A percentile compares a stretch with the other conserved stretches of the same genome.
These are phyloP conservation scores for Galaxea fascicularis DNA, from an alignment of 92 coral and sea anemone species.

Conservation along the genomic window DNA sequence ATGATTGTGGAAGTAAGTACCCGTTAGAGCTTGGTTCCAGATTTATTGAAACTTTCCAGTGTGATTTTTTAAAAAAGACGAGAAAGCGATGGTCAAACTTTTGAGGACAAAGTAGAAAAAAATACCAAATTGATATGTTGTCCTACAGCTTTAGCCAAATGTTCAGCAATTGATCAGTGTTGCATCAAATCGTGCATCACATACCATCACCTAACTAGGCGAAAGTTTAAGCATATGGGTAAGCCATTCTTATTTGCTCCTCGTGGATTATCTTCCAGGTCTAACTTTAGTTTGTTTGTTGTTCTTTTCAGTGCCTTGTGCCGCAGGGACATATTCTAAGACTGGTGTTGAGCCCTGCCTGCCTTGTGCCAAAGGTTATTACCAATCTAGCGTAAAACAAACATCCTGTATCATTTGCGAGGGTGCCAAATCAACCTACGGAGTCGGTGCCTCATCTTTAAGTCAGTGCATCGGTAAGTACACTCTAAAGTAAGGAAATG, in stretches of 20 bases:
- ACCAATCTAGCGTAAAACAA: slow-evolving; percentile 72
- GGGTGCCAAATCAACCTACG: slow-evolving; percentile 76
- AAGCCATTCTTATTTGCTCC: neutral
- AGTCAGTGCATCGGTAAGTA: slow-evolving; percentile 85
- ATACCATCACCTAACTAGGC: too few relatives aligned
- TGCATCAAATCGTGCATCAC: too few relatives aligned
- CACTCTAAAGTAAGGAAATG: too few relatives aligned
- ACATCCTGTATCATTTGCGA: slow-evolving; percentile 76
- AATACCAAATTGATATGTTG: too few relatives aligned
- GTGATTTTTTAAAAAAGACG: too few relatives aligned
- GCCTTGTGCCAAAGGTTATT: slow-evolving; percentile 83
- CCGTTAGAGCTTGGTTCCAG: too few relatives aligned
- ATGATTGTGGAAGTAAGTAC: slow-evolving; percentile 90
- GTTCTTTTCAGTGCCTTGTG: slow-evolving; percentile 87
- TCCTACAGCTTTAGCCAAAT: too few relatives aligned
- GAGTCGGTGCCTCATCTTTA: slow-evolving; percentile 76
- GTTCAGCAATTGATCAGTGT: too few relatives aligned
- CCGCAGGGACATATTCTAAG: slow-evolving; percentile 86
- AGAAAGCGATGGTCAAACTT: too few relatives aligned
- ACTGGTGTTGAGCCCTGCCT: slow-evolving; percentile 97
- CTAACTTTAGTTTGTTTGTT: neutral
- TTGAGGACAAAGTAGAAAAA: too few relatives aligned
- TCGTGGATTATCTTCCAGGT: neutral
- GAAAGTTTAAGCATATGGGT: neutral
- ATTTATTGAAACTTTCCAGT: too few relatives aligned